Evolutionary conservation across 2,113 vertebrate species (phyloP).

Genomic region (Plecotus auritus): DNA sequence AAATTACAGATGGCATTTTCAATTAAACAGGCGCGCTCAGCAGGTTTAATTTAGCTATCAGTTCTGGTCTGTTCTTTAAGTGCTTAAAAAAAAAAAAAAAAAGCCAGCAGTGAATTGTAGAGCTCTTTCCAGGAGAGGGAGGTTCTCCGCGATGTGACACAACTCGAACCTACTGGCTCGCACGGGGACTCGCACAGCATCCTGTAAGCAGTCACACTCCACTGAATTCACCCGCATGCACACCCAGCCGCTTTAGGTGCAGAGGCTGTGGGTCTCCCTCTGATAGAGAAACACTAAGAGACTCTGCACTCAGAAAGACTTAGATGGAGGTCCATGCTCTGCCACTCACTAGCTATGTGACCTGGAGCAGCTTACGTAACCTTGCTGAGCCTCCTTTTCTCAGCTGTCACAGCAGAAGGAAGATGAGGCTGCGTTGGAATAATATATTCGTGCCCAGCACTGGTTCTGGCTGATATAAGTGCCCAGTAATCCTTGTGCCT

Average conservation of each 20-base stretch:
- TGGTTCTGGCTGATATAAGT: neutral
- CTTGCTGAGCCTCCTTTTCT: neutral
- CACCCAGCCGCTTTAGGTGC: neutral
- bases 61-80: slow-evolving; percentile 83
- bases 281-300: neutral
- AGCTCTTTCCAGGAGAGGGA: slow-evolving; percentile 15
- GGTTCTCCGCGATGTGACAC: neutral
- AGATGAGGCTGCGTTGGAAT: neutral
- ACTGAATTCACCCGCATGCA: neutral
- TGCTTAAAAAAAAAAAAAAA: slow-evolving; percentile 60
- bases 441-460: neutral
- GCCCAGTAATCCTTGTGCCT: neutral
- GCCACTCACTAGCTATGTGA: neutral
- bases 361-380: neutral
- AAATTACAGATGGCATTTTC: slow-evolving; percentile 86
- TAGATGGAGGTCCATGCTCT: no score
- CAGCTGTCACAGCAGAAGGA: neutral
- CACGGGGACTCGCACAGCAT: rapidly evolving
- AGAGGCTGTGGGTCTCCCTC: neutral
- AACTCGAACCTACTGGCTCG: neutral
- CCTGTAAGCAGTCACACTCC: neutral
- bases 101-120: slow-evolving; percentile 69
- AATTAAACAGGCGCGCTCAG: slow-evolving; percentile 82
- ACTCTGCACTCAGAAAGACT: neutral
- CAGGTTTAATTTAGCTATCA: slow-evolving; percentile 83